Evolutionary conservation across 2,797 vertebrate genomes (phyloP).

Genomic region (Pithecia hirsuta): DNA sequence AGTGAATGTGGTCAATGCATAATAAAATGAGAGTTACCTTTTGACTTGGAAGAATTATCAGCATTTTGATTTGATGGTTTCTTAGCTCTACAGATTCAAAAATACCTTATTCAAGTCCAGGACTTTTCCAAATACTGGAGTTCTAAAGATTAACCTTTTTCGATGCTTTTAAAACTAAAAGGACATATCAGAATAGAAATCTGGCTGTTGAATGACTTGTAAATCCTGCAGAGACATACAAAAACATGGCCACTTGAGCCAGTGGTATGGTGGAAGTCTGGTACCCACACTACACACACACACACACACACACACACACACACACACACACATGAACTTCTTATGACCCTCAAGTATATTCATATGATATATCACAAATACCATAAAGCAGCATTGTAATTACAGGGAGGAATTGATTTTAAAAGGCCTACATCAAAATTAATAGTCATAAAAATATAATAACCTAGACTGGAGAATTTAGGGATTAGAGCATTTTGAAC

Average conservation of each 20-base stretch:
- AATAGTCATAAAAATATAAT: slow-evolving; percentile 70
- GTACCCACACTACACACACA: background rate
- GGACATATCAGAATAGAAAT: background rate
- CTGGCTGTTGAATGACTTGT: background rate
- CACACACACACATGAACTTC: slow-evolving; percentile 20
- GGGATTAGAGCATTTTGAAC: slow-evolving; percentile 17
- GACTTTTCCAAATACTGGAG: background rate
- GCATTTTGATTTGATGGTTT: slow-evolving; percentile 24
- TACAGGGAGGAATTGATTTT: slow-evolving; percentile 51
- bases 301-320: background rate
- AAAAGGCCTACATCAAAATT: slow-evolving; percentile 59
- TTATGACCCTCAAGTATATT: slow-evolving; percentile 22
- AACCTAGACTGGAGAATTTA: slow-evolving; percentile 20
- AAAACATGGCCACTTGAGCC: accelerated
- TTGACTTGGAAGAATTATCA: slow-evolving; percentile 35
- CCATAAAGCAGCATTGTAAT: slow-evolving; percentile 52
- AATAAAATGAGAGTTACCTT: slow-evolving; percentile 52
- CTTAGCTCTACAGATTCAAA: slow-evolving; percentile 47
- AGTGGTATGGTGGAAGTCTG: background rate
- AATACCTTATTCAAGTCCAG: background rate
- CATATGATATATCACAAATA: slow-evolving; percentile 41
- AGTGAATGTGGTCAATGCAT: slow-evolving; percentile 16
- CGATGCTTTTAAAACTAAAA: background rate
- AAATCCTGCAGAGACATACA: background rate
- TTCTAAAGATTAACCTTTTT: background rate